Evolutionary conservation across 2,888 invertebrate species (phyloP).

Genomic region (Eupithecia vulgata): DNA sequence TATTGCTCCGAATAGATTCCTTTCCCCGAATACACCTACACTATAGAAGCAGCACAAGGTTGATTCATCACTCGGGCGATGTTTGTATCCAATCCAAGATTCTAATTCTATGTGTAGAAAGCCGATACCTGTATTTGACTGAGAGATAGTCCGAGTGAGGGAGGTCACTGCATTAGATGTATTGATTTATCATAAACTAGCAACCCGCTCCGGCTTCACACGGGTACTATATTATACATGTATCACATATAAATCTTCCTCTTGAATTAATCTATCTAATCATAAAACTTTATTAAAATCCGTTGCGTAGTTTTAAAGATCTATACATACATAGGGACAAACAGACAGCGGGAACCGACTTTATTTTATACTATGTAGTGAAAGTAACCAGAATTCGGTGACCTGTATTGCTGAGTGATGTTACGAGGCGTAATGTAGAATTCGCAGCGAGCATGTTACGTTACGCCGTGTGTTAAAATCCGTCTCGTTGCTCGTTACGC

Average conservation of each 20-base stretch:
- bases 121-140: neutral
- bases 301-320: too few relatives aligned
- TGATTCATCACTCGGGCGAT: neutral
- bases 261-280: too few relatives aligned
- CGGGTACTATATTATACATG: too few relatives aligned
- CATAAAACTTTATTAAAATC: too few relatives aligned
- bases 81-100: neutral
- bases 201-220: too few relatives aligned
- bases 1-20: neutral
- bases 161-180: conserved; percentile 8
- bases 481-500: neutral
- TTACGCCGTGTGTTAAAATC: too few relatives aligned
- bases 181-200: conserved; percentile 5
- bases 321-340: too few relatives aligned
- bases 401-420: neutral
- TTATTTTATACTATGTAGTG: too few relatives aligned
- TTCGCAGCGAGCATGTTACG: too few relatives aligned
- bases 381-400: neutral
- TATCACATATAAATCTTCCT: too few relatives aligned
- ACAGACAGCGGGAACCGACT: too few relatives aligned
- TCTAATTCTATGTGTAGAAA: neutral
- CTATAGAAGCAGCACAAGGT: neutral
- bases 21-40: neutral
- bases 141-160: neutral
- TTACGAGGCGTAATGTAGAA: neutral